Evolutionary conservation across 2,797 vertebrate species (phyloP), one percentile per base, ranked within the genome.

Genomic region (Oreochromis mossambicus): DNA sequence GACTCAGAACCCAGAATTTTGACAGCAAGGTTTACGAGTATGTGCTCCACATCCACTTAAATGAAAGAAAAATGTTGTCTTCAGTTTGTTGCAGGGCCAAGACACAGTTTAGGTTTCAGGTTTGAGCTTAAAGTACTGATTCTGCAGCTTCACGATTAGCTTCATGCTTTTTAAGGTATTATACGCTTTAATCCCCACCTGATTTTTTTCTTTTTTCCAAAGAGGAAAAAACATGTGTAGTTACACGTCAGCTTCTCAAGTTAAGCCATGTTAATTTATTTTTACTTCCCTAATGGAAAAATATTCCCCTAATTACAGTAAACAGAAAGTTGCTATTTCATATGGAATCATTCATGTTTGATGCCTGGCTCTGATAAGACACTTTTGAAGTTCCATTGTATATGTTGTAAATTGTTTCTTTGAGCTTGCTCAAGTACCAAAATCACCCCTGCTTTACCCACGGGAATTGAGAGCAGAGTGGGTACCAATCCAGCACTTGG

Each of bases 291-390:
- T 96, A 96, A 97, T 96, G 94, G 95, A 95, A 96, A 96, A 97
- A 96, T 95, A 96, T 96, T 96, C 94, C 94, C 93, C 93, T 96
- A 97, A 97, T 97, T 97, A 96, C 94, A 26, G 95, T 96, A 96
- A 96, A 97, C 95, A 96, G 93, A 96, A 95, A 95, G 91, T 94
- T 96, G 96, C 95, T 96, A 89, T 97, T 97, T 97, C 96, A 97
- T 97, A 96, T 96, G 97, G 96, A 97, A 96, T 96, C 96, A 96
- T 96, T 97, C 96, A 96, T 95, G 95, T 96, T 91, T 92, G 96
- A 97, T 97, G 96, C 92, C 95, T 90, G 94, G 86, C 89, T 92
- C 88, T 34, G 97, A 97, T 97, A 97, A 97, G 94, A 93, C 93
- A 96, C 96, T 95, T 97, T 97, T 97, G 97, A 97, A 97, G 96